These are phyloP conservation scores for Coptotermes formosanus DNA, from an alignment of 1,140 invertebrate genomes.

Conservation along the genomic window DNA sequence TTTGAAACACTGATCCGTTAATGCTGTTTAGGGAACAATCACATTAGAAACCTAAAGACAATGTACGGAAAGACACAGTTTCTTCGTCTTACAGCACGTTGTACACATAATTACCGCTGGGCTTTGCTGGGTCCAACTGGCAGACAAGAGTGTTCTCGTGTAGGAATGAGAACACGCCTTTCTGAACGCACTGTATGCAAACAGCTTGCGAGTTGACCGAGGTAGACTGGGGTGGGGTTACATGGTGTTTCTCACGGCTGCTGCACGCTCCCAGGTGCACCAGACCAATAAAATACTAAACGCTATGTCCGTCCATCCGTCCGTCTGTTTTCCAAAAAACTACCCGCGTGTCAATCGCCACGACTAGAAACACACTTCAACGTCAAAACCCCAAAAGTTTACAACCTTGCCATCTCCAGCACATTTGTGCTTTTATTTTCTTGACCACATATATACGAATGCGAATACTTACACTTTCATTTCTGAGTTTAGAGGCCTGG, in stretches of 20 bases:
- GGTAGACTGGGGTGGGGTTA: not conserved
- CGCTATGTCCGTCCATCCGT: not conserved
- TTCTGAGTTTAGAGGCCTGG: not conserved
- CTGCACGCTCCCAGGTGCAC: not conserved
- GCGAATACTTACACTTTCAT: not conserved
- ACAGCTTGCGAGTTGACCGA: not conserved
- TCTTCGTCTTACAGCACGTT: too few relatives aligned
- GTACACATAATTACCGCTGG: too few relatives aligned
- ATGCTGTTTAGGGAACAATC: too few relatives aligned
- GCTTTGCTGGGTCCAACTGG: too few relatives aligned
- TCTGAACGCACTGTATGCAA: too few relatives aligned
- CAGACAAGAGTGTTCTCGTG: too few relatives aligned
- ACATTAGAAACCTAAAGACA: too few relatives aligned
- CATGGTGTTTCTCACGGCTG: not conserved
- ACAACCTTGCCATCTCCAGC: not conserved
- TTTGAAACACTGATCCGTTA: too few relatives aligned
- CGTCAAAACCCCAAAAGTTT: not conserved
- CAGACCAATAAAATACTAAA: conserved; percentile 7
- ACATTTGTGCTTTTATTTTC: not conserved
- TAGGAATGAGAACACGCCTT: too few relatives aligned
- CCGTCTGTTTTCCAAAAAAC: not conserved
- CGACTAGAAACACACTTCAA: conserved; percentile 11
- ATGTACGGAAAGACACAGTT: too few relatives aligned
- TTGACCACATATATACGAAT: not conserved
- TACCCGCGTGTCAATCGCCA: not conserved